Evolutionary conservation across 2,888 invertebrate genomes (phyloP), one percentile per base, ranked within the genome.

Genomic region (Mycalesis mineus): DNA sequence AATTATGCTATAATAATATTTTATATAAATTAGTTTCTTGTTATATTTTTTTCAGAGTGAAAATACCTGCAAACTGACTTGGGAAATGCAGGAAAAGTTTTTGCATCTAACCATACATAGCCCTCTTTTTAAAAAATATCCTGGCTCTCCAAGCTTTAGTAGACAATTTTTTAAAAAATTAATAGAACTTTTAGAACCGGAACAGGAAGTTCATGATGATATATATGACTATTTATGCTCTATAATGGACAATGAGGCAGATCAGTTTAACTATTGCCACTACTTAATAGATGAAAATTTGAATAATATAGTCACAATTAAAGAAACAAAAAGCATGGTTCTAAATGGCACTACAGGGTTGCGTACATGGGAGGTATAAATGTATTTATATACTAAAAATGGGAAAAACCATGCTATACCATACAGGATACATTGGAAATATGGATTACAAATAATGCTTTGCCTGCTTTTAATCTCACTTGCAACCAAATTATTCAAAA

Each of bases 321-420:
- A 92, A 66, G 96, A 96, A 80, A 94, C 93, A 58, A 91, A 89
- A 56, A 93, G 91, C 72, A 91, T 95, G 72, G 94, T 96, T 65
- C 91, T 93, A 0, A 91, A 94, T 77, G 95, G 95, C 29, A 95
- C 96, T 15, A 96, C 96, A 13, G 96, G 96, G 28, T 84, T 96
- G 66, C 92, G 92, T 66, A 94, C 93, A 68, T 96, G 95, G 95
- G 94, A 95, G 91, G 94, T 94, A 82, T 57, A 33, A 50, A 15
- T n/a, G n/a, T n/a, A n/a, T n/a, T n/a, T n/a, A n/a, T n/a, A n/a
- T n/a, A n/a, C n/a, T n/a, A n/a, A n/a, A n/a, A n/a, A n/a, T n/a
- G n/a, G n/a, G n/a, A n/a, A 29, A 29, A 29, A 7, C 29, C 29
- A 29, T n/a, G n/a, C n/a, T n/a, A n/a, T n/a, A n/a, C n/a, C n/a